Conservation (phyloP, 2,888 invertebrate genomes). For the Muschampia plurimacula region DNA sequence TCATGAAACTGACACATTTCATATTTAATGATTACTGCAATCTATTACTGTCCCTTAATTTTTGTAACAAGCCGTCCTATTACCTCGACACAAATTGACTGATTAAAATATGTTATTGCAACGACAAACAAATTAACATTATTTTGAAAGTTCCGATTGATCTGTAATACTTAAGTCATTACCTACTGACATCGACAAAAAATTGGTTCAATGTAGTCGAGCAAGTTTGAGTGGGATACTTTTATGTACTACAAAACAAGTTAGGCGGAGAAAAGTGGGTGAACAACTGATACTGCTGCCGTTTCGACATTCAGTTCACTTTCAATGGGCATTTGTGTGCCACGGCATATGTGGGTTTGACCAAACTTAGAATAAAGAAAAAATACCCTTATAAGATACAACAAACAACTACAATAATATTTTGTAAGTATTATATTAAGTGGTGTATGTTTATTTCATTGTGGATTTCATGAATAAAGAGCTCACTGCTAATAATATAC, state of each 20-base stretch:
- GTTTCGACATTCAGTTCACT: constrained; percentile 67
- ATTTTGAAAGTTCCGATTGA: constrained; percentile 37
- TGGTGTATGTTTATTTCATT: no score
- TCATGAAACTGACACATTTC: constrained; percentile 4
- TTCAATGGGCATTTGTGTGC: constrained; percentile 60
- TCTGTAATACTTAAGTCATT: constrained; percentile 37
- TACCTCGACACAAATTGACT: constrained; percentile 16
- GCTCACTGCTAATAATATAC: no score
- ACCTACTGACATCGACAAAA: constrained; percentile 16
- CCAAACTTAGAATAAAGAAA: constrained; percentile 36
- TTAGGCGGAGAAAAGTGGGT: constrained; percentile 72
- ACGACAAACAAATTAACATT: constrained; percentile 26
- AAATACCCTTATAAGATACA: constrained; percentile 13
- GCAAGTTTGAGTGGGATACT: constrained; percentile 49
- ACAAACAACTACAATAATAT: neutral
- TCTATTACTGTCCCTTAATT: constrained; percentile 12
- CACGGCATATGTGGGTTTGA: constrained; percentile 25
- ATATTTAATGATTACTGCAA: neutral
- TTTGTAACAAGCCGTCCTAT: constrained; percentile 20
- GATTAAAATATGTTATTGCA: constrained; percentile 32
- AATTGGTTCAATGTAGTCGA: constrained; percentile 17
- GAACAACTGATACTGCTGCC: constrained; percentile 61
- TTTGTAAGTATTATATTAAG: no score
- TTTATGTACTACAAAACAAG: constrained; percentile 57
- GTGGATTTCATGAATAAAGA: no score